Conservation (phyloP, 2,888 invertebrate genomes). For the Boloria selene region DNA sequence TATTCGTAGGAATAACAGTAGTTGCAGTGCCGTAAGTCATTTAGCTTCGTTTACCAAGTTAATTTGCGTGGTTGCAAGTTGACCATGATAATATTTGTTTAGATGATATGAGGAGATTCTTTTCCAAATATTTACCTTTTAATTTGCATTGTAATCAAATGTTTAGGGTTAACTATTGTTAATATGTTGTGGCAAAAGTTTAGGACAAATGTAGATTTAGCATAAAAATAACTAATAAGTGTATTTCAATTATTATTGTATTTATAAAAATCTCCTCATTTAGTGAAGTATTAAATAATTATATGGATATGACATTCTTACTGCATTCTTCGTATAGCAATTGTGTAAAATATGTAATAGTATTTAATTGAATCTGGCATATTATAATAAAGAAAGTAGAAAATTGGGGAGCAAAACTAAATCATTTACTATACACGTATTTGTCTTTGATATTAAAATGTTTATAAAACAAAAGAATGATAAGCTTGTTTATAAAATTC, state of each 20-base stretch:
- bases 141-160: not conserved
- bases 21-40: slow-evolving; percentile 11
- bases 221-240: not conserved
- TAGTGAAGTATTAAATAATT: slow-evolving; percentile 42
- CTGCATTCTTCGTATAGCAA: slow-evolving; percentile 51
- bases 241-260: slow-evolving; percentile 1
- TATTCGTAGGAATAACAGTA: slow-evolving; percentile 7
- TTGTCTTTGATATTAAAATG: slow-evolving; percentile 52
- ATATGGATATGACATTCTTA: slow-evolving; percentile 45
- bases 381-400: slow-evolving; percentile 61
- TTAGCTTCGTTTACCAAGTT: slow-evolving; percentile 8
- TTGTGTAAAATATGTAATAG: slow-evolving; percentile 55
- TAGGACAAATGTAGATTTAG: slow-evolving; percentile 15
- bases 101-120: slow-evolving; percentile 16
- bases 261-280: slow-evolving; percentile 37
- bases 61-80: not conserved
- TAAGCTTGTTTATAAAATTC: slow-evolving; percentile 51
- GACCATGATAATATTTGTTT: slow-evolving; percentile 8
- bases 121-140: not conserved
- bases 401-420: slow-evolving; percentile 76
- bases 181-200: not conserved
- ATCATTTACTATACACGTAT: slow-evolving; percentile 46
- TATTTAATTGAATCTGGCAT: slow-evolving; percentile 54
- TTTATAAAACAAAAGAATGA: slow-evolving; percentile 50
- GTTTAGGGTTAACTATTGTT: not conserved